These are phyloP conservation scores for Philhelius pedissequus DNA, from an alignment of 2,888 invertebrate species.

Conservation along the genomic window DNA sequence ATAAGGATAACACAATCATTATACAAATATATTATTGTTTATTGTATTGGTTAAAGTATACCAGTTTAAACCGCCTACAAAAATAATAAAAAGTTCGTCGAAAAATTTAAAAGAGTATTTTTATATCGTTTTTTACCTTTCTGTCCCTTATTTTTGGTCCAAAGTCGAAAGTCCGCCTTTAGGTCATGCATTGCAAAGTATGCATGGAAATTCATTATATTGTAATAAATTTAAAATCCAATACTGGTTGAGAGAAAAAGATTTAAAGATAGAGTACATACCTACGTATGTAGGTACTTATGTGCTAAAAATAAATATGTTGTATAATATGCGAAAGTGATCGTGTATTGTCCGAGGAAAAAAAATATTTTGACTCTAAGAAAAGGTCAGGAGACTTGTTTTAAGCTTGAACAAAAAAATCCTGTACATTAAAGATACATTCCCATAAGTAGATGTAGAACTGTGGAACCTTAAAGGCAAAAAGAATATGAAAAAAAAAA, in stretches of 20 bases:
- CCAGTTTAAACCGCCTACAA: background rate
- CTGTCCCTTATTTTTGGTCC: background rate
- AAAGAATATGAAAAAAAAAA: background rate
- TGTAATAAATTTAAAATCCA: background rate
- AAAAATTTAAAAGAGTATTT: background rate
- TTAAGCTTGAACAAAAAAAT: background rate
- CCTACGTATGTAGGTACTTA: background rate
- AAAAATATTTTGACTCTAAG: background rate
- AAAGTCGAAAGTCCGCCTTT: background rate
- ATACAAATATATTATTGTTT: background rate
- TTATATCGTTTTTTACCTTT: background rate
- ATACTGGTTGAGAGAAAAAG: background rate
- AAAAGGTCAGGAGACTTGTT: constrained; percentile 50
- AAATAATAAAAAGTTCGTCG: background rate
- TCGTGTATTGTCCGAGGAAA: background rate
- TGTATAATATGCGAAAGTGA: constrained; percentile 63
- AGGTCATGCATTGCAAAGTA: background rate
- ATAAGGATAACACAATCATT: background rate
- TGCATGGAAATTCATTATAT: background rate
- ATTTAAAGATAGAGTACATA: background rate
- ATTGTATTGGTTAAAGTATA: background rate
- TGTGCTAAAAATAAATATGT: constrained; percentile 50
- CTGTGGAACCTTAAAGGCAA: constrained; percentile 2
- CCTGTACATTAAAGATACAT: background rate
- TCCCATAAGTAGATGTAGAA: too few relatives aligned